Percentiles rank a stretch among this genome's conserved stretches.
phyloP scores from a whole-genome alignment of 2,113 vertebrate genomes.

The Perca flavescens region DNA sequence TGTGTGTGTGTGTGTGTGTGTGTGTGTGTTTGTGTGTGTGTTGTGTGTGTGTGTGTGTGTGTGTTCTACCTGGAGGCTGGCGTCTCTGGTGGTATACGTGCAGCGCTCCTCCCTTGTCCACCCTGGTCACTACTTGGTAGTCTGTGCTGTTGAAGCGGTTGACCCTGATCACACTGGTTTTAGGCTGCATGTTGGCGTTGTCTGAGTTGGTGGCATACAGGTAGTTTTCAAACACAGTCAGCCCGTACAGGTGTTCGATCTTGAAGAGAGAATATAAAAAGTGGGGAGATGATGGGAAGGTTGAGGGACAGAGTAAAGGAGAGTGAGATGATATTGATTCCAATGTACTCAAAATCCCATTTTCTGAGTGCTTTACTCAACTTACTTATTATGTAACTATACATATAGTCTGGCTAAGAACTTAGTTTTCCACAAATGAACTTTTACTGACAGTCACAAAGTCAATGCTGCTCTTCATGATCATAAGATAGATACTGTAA shows the following conservation, averaged over 20 bases:
- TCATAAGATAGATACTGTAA: neutral
- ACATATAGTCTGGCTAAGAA: neutral
- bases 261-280: conserved; percentile 33
- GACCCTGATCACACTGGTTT: conserved; percentile 95
- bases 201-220: conserved; percentile 98
- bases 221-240: conserved; percentile 98
- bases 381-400: no score
- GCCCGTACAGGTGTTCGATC: conserved; percentile 94
- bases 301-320: neutral
- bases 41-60: neutral
- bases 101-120: conserved; percentile 96
- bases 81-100: conserved; percentile 98
- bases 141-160: conserved; percentile 98
- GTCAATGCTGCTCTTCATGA: neutral
- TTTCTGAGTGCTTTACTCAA: neutral
- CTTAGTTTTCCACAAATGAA: neutral
- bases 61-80: conserved; percentile 90
- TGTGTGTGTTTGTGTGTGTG: neutral
- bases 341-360: neutral
- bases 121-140: conserved; percentile 96
- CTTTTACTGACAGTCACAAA: neutral
- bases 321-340: neutral
- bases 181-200: conserved; percentile 95
- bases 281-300: neutral
- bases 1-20: neutral